These are phyloP conservation scores for Drosophila azteca DNA, from an alignment of 1,140 invertebrate species.

Conservation along the genomic window DNA sequence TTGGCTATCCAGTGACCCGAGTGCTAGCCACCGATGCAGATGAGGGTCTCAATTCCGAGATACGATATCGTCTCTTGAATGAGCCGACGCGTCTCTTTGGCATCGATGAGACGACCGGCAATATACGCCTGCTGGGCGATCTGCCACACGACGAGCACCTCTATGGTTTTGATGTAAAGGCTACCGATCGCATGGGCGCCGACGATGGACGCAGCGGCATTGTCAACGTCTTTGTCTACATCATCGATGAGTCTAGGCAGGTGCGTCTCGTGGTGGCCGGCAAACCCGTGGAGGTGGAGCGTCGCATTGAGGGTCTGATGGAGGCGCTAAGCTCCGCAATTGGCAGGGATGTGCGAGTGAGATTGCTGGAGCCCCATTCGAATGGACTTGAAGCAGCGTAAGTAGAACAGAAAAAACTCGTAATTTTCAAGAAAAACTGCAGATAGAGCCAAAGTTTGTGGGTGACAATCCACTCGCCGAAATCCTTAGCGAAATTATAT, in stretches of 20 bases:
- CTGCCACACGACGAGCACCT: conserved; percentile 88
- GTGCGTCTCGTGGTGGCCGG: conserved; percentile 90
- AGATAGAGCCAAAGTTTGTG: too few species aligned
- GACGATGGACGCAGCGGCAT: conserved; percentile 92
- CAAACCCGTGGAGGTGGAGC: conserved; percentile 90
- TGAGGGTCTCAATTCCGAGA: conserved; percentile 89
- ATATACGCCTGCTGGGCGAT: conserved; percentile 87
- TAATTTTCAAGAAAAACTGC: too few species aligned
- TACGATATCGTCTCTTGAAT: conserved; percentile 91
- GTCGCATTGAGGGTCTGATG: conserved; percentile 88
- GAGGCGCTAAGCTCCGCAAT: conserved; percentile 89
- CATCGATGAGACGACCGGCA: conserved; percentile 89
- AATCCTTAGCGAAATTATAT: too few species aligned
- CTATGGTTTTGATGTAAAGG: conserved; percentile 94
- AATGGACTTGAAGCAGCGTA: conserved; percentile 87
- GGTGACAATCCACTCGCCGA: too few species aligned
- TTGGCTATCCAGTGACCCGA: conserved; percentile 91
- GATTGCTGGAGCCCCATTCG: conserved; percentile 90
- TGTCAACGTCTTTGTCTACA: conserved; percentile 93
- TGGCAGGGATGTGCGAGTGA: conserved; percentile 90
- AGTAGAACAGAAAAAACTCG: conserved; percentile 79
- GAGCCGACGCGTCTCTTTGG: conserved; percentile 88
- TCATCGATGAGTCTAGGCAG: conserved; percentile 91
- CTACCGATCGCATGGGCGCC: conserved; percentile 90
- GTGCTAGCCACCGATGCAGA: conserved; percentile 90